phyloP scores from a whole-genome alignment of 2,113 vertebrate species.

The Acanthochromis polyacanthus region DNA sequence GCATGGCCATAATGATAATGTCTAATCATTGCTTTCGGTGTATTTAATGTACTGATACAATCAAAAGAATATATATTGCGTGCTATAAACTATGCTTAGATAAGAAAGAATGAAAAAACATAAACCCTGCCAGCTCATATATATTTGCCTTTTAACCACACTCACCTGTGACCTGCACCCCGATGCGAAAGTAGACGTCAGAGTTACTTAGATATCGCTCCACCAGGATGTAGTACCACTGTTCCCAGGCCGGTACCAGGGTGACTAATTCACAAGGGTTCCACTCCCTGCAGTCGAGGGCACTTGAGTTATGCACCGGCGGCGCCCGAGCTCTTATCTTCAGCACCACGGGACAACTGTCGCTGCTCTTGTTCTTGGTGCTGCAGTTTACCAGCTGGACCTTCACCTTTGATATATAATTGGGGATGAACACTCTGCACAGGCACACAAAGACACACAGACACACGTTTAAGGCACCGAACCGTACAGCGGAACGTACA shows the following conservation, averaged over 20 bases:
- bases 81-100: too few relatives aligned
- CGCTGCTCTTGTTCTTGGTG: conserved; percentile 79
- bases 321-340: conserved; percentile 94
- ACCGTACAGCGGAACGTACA: neutral
- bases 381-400: conserved; percentile 92
- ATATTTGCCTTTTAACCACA: neutral
- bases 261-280: conserved; percentile 89
- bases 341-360: conserved; percentile 91
- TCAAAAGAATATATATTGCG: too few relatives aligned
- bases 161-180: conserved; percentile 93
- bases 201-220: conserved; percentile 87
- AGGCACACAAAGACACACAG: conserved; percentile 28
- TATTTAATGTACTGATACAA: too few relatives aligned
- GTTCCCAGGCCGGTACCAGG: conserved; percentile 92
- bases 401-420: conserved; percentile 91
- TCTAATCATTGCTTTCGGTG: too few relatives aligned
- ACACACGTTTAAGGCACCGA: neutral
- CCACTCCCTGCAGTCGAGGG: conserved; percentile 88
- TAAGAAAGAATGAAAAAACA: neutral
- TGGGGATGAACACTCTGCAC: conserved; percentile 95
- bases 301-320: conserved; percentile 95
- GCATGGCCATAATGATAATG: too few relatives aligned
- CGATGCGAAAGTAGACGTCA: conserved; percentile 91
- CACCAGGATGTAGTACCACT: conserved; percentile 97
- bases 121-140: neutral